These are phyloP conservation scores for Zoroaster sp. DNA, from an alignment of 53 echinoderm and acorn worm genomes.

Conservation along the genomic window DNA sequence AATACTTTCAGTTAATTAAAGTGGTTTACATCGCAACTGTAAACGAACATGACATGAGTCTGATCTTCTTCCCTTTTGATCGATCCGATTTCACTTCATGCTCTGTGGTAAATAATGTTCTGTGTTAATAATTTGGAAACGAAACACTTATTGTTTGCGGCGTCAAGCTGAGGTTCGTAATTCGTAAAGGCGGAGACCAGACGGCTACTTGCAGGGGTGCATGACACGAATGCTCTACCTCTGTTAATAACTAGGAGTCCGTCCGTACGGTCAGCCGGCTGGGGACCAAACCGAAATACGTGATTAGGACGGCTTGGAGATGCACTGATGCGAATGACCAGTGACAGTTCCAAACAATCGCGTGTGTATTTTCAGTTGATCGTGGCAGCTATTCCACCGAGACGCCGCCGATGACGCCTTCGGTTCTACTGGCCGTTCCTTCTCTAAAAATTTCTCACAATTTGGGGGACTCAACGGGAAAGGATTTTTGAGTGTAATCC, in stretches of 20 bases:
- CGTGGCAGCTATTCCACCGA: constrained; percentile 2
- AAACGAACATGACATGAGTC: too few species aligned
- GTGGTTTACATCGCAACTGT: too few species aligned
- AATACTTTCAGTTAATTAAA: too few species aligned
- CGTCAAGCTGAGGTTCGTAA: neutral
- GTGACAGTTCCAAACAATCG: neutral
- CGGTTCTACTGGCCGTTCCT: neutral
- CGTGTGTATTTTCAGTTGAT: constrained; percentile 20
- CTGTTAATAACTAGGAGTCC: too few species aligned
- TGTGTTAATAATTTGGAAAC: neutral
- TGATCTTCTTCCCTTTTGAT: too few species aligned
- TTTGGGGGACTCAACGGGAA: neutral
- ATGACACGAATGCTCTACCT: neutral
- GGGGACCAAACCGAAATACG: neutral
- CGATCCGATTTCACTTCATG: too few species aligned
- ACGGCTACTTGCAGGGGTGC: neutral
- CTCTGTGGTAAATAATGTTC: too few species aligned
- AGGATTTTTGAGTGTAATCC: neutral
- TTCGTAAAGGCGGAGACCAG: neutral
- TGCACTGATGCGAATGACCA: neutral
- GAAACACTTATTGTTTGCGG: neutral
- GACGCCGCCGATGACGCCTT: neutral
- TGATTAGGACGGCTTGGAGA: neutral
- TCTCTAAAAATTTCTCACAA: neutral
- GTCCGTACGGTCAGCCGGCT: too few species aligned